phyloP scores from a whole-genome alignment of 2,113 vertebrate species.

The Anhinga anhinga region DNA sequence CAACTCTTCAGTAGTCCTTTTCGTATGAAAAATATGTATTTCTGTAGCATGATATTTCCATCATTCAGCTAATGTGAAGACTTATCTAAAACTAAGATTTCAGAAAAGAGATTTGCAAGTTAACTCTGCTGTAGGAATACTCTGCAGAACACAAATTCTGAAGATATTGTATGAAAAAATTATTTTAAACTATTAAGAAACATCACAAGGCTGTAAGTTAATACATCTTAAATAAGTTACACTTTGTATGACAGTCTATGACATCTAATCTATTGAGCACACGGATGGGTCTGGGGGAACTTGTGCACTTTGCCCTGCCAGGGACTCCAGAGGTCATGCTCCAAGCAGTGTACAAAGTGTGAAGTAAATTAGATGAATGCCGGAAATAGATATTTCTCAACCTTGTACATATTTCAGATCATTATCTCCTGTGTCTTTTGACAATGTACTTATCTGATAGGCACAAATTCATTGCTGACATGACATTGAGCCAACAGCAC shows the following conservation, averaged over 20 bases:
- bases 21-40: background rate
- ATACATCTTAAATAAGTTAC: background rate
- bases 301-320: background rate
- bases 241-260: background rate
- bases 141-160: background rate
- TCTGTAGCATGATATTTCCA: background rate
- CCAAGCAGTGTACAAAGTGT: background rate
- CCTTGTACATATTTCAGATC: background rate
- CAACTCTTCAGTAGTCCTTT: background rate
- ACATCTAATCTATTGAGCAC: background rate
- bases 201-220: background rate
- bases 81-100: background rate
- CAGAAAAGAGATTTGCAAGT: background rate
- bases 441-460: background rate
- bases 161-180: background rate
- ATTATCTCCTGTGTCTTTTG: background rate
- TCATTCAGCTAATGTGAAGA: background rate
- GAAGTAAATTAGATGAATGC: background rate
- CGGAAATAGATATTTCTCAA: background rate
- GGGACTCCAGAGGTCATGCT: background rate
- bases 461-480: background rate
- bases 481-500: background rate
- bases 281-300: background rate
- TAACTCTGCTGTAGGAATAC: background rate
- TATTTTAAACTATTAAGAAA: background rate